These are phyloP conservation scores for Cromileptes altivelis DNA, from an alignment of 2,113 vertebrate species.

Conservation along the genomic window DNA sequence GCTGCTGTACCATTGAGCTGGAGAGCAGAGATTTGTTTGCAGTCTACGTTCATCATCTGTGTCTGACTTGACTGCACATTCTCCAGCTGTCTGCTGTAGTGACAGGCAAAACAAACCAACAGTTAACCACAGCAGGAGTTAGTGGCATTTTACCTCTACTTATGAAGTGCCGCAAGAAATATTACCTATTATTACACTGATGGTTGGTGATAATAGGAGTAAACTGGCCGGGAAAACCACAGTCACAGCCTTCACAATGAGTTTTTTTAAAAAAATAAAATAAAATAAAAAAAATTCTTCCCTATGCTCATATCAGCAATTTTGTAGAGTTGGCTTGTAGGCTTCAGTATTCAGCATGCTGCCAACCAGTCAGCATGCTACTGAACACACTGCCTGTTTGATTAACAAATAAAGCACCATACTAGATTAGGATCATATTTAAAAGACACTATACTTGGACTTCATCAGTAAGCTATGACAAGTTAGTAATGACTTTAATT, in stretches of 20 bases:
- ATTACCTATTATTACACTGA: slow-evolving; percentile 32
- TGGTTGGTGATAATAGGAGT: slow-evolving; percentile 47
- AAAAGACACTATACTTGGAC: background rate
- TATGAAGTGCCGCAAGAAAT: slow-evolving; percentile 22
- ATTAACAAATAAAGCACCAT: slow-evolving; percentile 47
- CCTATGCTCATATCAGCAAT: background rate
- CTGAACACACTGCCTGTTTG: slow-evolving; percentile 29
- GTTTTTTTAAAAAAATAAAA: background rate
- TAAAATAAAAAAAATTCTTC: too few species aligned
- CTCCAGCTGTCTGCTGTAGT: slow-evolving; percentile 38
- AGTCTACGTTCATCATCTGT: background rate
- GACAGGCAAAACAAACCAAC: slow-evolving; percentile 59
- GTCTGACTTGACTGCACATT: slow-evolving; percentile 16
- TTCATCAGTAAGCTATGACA: background rate
- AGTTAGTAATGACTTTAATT: too few species aligned
- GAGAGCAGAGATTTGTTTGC: slow-evolving; percentile 26
- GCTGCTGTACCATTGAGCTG: slow-evolving; percentile 4
- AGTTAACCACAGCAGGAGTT: slow-evolving; percentile 33
- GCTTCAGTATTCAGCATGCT: slow-evolving; percentile 19
- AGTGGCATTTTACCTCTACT: slow-evolving; percentile 20
- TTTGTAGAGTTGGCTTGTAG: background rate
- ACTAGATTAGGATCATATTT: background rate
- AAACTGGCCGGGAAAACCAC: slow-evolving; percentile 23
- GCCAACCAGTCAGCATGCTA: slow-evolving; percentile 1
- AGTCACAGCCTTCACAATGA: background rate